These are phyloP conservation scores for Kuschelorhynchus macadamiae DNA, from an alignment of 2,888 invertebrate species.

Conservation along the genomic window DNA sequence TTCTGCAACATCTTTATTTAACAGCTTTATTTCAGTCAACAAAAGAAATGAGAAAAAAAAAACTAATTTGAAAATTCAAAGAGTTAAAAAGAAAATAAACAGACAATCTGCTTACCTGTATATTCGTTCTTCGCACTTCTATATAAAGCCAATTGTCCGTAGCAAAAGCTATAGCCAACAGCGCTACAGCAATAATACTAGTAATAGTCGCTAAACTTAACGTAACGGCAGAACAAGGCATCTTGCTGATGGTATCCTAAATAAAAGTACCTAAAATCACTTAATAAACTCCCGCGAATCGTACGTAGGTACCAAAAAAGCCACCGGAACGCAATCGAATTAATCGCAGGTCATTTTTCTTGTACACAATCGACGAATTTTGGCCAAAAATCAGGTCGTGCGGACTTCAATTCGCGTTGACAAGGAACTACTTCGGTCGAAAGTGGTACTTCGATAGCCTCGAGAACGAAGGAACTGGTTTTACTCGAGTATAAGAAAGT, in stretches of 20 bases:
- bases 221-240: slow-evolving; percentile 96
- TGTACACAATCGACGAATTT: slow-evolving; percentile 32
- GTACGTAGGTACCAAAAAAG: slow-evolving; percentile 4
- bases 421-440: slow-evolving; percentile 42
- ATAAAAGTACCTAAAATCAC: slow-evolving; percentile 25
- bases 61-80: too few species aligned
- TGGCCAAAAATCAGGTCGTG: slow-evolving; percentile 38
- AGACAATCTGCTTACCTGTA: slow-evolving; percentile 89
- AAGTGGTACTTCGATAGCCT: slow-evolving; percentile 49
- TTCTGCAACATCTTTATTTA: too few species aligned
- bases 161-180: slow-evolving; percentile 94
- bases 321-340: not conserved
- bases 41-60: too few species aligned
- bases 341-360: slow-evolving; percentile 35
- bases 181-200: slow-evolving; percentile 93
- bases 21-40: too few species aligned
- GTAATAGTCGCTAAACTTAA: slow-evolving; percentile 96
- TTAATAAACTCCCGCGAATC: slow-evolving; percentile 15
- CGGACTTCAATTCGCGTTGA: slow-evolving; percentile 32
- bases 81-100: too few species aligned
- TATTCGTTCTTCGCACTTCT: slow-evolving; percentile 90
- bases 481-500: slow-evolving; percentile 45
- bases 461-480: slow-evolving; percentile 50
- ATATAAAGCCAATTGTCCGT: slow-evolving; percentile 98
- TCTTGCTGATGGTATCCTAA: slow-evolving; percentile 61